Base-by-base conservation (phyloP, 2,888 invertebrate genomes). In the Agapostemon virescens region DNA sequence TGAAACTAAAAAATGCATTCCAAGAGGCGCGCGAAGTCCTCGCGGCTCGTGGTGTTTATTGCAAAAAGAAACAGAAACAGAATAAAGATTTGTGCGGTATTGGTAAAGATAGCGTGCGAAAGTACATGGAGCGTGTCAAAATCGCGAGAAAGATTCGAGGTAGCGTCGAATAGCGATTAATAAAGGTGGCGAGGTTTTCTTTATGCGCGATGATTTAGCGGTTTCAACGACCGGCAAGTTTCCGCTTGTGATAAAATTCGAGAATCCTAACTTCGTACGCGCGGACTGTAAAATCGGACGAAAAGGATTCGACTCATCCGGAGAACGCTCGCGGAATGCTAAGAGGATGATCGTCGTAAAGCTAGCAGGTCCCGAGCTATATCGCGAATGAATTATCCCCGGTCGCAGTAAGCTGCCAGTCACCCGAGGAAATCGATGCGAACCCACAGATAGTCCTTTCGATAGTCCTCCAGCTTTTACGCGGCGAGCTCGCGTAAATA, bases 341-440 rank as follows among this genome's bases (percentile, higher is more conserved):
- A 76, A 68, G 73, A 66, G 20, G 20, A 45, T 20, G 72, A 63
- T 74, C 36, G 69, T 42, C 69, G 69, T 75, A 69, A 85, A 77
- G 69, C 58, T 75, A 42, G 36, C 61, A 52, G n/a, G 68, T 76
- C 63, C 69, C 74, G 30, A 49, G 77, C 77, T 81, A 77, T 75
- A 77, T 84, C 80, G 80, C 40, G 76, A 82, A 84, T 79, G 82
- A 86, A 84, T 85, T 82, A 86, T 84, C 79, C 85, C 79, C 85
- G 73, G 69, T 80, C 66, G 78, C 77, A 26, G 73, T 63, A 30
- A 69, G 69, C 79, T 80, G 81, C 75, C 68, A 72, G 72, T 79
- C 85, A 74, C 85, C 66, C 67, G 79, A 11, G 85, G 85, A 85
- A 83, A 85, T 83, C 85, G 85, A 79, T 77, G 78, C 78, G 63